Evolutionary conservation across 2,888 invertebrate genomes (phyloP), one percentile per base, ranked within the genome.

Genomic region (Anarsia innoxiella): DNA sequence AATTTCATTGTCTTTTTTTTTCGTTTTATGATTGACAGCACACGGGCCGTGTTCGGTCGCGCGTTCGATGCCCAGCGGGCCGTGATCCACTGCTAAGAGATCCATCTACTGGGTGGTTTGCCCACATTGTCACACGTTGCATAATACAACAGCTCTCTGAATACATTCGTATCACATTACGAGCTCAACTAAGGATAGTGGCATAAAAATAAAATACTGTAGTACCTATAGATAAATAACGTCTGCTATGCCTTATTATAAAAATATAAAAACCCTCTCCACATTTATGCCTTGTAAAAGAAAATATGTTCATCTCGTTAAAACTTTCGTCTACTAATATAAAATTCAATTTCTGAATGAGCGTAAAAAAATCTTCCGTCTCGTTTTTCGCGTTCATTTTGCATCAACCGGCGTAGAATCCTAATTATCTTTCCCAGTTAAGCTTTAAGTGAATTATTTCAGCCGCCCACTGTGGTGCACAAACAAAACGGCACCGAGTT

Each of bases 361-460:
- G 79, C 74, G 62, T 69, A 76, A 82, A 82, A 25, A 78, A 80
- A 76, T 80, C 78, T 70, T 70, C 72, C 54, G 71, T 67, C 74
- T 71, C 75, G 73, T 79, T 83, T 80, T 79, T 79, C 70, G 77
- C 73, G 71, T 82, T 82, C 80, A 75, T 83, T 83, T 80, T 82
- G 80, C 83, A 82, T 80, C 78, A 78, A 76, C 77, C 72, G 63
- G 70, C 76, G 82, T 79, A 79, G 80, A 80, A 82, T 83, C 82
- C 83, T 82, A 84, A 84, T 84, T 83, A 83, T 84, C 83, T 82
- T 82, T 80, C 70, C 78, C 79, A 77, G 83, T 84, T 82, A 82
- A 84, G 80, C 80, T 82, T n/a, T 82, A 82, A 82, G 79, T 83
- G 82, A 84, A 84, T 84, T 84, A 84, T 82, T 82, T 71, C 68